Percentiles rank a stretch among this genome's conserved stretches.
Evolutionary conservation across 2,797 vertebrate species (phyloP).

Genomic region (Schizothorax lantsangensis): DNA sequence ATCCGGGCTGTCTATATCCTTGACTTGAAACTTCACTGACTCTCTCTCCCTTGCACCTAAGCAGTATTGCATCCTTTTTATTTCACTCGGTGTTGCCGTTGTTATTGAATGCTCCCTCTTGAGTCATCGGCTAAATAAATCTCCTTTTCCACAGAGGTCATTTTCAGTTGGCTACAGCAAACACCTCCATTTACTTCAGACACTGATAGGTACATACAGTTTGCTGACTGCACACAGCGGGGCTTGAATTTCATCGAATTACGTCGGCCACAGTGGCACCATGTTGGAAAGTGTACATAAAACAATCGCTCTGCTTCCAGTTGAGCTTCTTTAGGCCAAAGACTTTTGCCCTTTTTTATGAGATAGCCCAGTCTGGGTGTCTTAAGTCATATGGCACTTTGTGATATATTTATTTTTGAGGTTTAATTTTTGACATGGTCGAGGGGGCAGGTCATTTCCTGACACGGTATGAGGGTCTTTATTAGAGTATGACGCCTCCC

Average conservation of each 20-base stretch:
- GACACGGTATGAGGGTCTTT: constrained; percentile 65
- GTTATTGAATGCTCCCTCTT: constrained; percentile 39
- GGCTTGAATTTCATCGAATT: constrained; percentile 66
- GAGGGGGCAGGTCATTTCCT: constrained; percentile 75
- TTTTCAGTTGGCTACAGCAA: constrained; percentile 39
- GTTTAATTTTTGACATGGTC: constrained; percentile 61
- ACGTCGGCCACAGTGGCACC: constrained; percentile 57
- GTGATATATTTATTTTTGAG: constrained; percentile 75
- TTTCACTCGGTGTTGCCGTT: constrained; percentile 17
- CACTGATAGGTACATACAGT: constrained; percentile 41
- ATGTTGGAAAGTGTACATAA: constrained; percentile 61
- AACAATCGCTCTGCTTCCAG: constrained; percentile 46
- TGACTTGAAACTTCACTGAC: constrained; percentile 64
- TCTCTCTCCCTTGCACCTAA: constrained; percentile 31
- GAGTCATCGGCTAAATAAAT: constrained; percentile 47
- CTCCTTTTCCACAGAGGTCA: constrained; percentile 44
- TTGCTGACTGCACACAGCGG: constrained; percentile 42
- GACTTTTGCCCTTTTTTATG: constrained; percentile 67
- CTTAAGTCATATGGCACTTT: constrained; percentile 64
- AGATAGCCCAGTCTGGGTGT: constrained; percentile 63
- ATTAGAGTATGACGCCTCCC: constrained; percentile 47
- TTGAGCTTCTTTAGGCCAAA: constrained; percentile 53
- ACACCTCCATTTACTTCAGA: constrained; percentile 44
- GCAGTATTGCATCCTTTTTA: constrained; percentile 15
- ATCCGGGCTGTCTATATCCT: constrained; percentile 67